phyloP scores from a whole-genome alignment of 1,140 invertebrate genomes.

The Apis cerana region DNA sequence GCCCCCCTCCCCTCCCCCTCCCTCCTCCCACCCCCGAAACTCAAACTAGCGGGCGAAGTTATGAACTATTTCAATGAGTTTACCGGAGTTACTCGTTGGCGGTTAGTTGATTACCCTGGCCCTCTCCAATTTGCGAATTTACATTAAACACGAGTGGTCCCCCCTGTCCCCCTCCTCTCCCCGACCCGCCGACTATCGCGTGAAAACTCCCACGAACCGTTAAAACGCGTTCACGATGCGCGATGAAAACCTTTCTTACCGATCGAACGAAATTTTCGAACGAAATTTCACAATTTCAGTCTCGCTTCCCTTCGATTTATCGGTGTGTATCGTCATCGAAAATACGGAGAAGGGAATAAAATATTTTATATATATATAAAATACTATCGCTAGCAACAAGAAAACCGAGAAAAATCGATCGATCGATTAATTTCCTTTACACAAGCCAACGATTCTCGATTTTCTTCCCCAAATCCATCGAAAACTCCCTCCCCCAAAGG shows the following conservation, averaged over 20 bases:
- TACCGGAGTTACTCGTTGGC: conserved; percentile 71
- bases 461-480: not conserved
- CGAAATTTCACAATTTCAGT: not conserved
- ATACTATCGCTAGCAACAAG: no score
- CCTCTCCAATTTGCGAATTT: conserved; percentile 72
- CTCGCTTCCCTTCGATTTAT: no score
- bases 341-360: no score
- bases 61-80: conserved; percentile 77
- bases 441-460: not conserved
- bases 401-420: not conserved
- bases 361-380: no score
- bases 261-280: no score
- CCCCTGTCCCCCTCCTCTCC: no score
- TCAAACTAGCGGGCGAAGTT: conserved; percentile 70
- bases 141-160: conserved; percentile 66
- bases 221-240: conserved; percentile 24
- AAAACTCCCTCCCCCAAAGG: not conserved
- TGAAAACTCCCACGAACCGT: conserved; percentile 58
- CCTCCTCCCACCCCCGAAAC: conserved; percentile 35
- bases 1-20: not conserved
- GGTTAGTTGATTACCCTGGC: conserved; percentile 72
- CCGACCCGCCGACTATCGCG: conserved; percentile 41
- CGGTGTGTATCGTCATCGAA: no score
- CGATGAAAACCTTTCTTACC: conserved; percentile 26
- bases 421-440: not conserved